Percentiles rank a stretch among this genome's conserved stretches.
Evolutionary conservation across 2,888 invertebrate species (phyloP).

Genomic region (Antheraea assamensis): DNA sequence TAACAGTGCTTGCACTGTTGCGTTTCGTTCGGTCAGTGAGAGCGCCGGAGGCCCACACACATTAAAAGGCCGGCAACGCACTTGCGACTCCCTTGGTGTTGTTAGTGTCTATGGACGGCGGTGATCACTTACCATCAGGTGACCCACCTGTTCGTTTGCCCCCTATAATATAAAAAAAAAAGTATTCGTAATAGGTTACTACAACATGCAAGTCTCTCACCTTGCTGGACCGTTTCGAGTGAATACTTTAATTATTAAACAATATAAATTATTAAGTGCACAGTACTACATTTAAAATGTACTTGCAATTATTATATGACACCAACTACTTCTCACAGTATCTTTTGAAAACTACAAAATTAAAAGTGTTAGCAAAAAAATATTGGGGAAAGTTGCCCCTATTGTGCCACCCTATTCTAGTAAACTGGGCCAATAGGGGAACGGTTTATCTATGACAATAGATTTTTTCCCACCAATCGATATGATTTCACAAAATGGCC

Average conservation of each 20-base stretch:
- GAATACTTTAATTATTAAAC: too few species aligned
- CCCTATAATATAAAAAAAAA: too few species aligned
- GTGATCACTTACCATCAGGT: too few species aligned
- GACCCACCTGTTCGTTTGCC: too few species aligned
- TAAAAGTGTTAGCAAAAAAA: slow-evolving; percentile 56
- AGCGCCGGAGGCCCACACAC: too few species aligned
- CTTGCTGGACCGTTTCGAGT: background rate
- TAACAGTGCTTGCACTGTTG: too few species aligned
- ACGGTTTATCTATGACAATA: slow-evolving; percentile 63
- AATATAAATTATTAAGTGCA: background rate
- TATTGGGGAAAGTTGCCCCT: slow-evolving; percentile 68
- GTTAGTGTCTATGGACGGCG: too few species aligned
- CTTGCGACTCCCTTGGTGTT: too few species aligned
- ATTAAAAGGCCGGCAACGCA: too few species aligned
- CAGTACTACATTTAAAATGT: slow-evolving; percentile 34
- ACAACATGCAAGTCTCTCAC: background rate
- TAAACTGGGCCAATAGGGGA: slow-evolving; percentile 78
- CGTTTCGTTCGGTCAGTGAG: too few species aligned
- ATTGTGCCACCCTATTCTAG: slow-evolving; percentile 71
- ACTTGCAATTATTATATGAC: slow-evolving; percentile 35
- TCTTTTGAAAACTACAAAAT: slow-evolving; percentile 49
- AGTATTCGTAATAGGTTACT: background rate
- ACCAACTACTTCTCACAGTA: background rate
- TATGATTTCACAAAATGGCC: slow-evolving; percentile 75
- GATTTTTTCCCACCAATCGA: slow-evolving; percentile 79